Evolutionary conservation across 1,140 invertebrate genomes (phyloP).

Genomic region (Papilio polytes): DNA sequence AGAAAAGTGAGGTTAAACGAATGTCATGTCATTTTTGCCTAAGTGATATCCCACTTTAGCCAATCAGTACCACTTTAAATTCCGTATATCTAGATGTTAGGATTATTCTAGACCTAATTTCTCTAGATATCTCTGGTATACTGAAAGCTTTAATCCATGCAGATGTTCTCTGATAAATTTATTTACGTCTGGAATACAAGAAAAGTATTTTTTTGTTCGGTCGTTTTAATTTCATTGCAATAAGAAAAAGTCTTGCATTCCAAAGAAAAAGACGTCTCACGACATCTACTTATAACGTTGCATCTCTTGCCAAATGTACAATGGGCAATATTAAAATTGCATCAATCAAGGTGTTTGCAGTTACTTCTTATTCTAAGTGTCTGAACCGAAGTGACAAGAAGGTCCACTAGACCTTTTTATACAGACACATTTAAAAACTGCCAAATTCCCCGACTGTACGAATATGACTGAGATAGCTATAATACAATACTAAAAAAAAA

Average conservation of each 20-base stretch:
- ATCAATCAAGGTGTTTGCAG: no score
- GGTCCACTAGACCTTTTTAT: no score
- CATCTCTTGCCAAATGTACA: no score
- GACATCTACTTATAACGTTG: neutral
- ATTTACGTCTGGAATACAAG: neutral
- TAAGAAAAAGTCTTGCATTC: neutral
- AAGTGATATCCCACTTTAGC: neutral
- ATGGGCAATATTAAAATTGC: no score
- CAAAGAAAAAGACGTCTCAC: neutral
- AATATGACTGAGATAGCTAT: neutral
- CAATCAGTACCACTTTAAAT: neutral
- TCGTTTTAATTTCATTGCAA: no score
- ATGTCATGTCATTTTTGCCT: neutral
- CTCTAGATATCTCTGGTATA: no score
- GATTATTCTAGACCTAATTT: neutral
- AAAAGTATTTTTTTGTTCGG: no score
- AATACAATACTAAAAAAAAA: neutral
- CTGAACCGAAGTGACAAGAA: no score
- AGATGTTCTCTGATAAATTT: neutral
- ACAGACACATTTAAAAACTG: no score
- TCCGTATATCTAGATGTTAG: neutral
- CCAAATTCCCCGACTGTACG: no score
- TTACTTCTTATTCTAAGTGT: no score
- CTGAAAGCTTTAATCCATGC: no score
- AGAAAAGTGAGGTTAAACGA: neutral